Base-by-base conservation (phyloP, 1,140 invertebrate species). In the Caenorhabditis briggsae region DNA sequence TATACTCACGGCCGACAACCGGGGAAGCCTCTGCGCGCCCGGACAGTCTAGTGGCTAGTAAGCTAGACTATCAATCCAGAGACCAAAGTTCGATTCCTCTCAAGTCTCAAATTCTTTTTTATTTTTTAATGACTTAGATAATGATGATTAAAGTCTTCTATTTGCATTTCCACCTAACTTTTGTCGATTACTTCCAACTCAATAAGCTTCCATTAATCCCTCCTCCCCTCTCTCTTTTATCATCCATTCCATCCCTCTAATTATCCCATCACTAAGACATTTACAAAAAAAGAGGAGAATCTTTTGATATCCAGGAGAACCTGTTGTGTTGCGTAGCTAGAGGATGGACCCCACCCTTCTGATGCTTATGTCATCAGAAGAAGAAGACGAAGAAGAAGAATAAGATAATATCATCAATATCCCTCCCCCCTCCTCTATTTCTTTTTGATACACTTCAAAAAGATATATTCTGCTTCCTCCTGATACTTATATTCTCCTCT, bases 341-440 rank as follows among this genome's bases (percentile, higher is more conserved):
- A 18, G 59, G 59, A 64, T 3, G 61, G 61, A 53, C 23, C 46
- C 12, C 85, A 8, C 85, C 84, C 25, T 46, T 48, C 53, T 8
- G 9, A 20, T 82, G 12, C 48, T 20, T 18, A 18, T 48, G 18
- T 74, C 59, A 64, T 58, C 55, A 12, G 33, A 33, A 33, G 33
- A 33, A 33, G 33, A 33, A 3, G 33, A 33, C 33, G 33, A 33
- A 33, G 33, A 33, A 33, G 33, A 33, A 33, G 33, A 33, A 33
- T 53, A 11, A 12, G 50, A 53, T 53, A 53, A 12, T 53, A 58
- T 58, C 56, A 58, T 58, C 56, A n/a, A n/a, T n/a, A 18, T 20
- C 56, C 8, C n/a, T 18, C n/a, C 20, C 18, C 20, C 56, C n/a
- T 20, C n/a, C 56, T 12, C 11, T 58, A 18, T 2, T 9, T 58